Percentiles rank a stretch among this genome's conserved stretches.
phyloP scores from a whole-genome alignment of 2,888 invertebrate genomes.

The Drosophila parthenogenetica region DNA sequence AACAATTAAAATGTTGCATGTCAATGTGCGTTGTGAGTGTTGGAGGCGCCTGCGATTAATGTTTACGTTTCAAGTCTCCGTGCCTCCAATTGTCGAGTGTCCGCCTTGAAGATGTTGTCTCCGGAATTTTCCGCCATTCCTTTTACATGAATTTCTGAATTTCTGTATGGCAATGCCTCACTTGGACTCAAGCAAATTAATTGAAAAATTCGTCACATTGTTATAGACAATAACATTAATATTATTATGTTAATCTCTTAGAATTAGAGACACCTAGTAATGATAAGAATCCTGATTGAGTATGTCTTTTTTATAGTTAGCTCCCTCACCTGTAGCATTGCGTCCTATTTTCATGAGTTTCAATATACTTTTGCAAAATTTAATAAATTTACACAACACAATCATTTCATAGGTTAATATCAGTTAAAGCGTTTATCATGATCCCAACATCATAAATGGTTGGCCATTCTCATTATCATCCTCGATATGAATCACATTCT shows the following conservation, averaged over 20 bases:
- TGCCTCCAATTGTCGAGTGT: constrained; percentile 32
- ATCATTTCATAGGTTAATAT: not conserved
- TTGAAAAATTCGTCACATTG: not conserved
- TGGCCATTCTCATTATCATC: constrained; percentile 22
- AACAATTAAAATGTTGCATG: constrained; percentile 40
- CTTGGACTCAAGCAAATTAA: constrained; percentile 3
- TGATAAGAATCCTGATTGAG: too few species aligned
- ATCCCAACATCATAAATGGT: constrained; percentile 29
- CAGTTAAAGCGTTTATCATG: constrained; percentile 2
- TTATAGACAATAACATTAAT: not conserved
- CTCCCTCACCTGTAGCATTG: too few species aligned
- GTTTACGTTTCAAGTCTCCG: constrained; percentile 10
- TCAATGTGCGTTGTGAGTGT: constrained; percentile 1
- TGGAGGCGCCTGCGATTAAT: constrained; percentile 24
- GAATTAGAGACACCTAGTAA: too few species aligned
- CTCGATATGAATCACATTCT: not conserved
- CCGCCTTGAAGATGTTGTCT: constrained; percentile 50
- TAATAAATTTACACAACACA: too few species aligned
- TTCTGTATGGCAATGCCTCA: not conserved
- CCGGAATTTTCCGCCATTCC: constrained; percentile 50
- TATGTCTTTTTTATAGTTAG: too few species aligned
- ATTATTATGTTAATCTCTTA: not conserved
- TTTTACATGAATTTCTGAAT: not conserved
- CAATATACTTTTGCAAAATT: too few species aligned
- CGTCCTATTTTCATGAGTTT: too few species aligned